Base-by-base conservation (phyloP, 2,113 vertebrate species). In the Tetrax tetrax region DNA sequence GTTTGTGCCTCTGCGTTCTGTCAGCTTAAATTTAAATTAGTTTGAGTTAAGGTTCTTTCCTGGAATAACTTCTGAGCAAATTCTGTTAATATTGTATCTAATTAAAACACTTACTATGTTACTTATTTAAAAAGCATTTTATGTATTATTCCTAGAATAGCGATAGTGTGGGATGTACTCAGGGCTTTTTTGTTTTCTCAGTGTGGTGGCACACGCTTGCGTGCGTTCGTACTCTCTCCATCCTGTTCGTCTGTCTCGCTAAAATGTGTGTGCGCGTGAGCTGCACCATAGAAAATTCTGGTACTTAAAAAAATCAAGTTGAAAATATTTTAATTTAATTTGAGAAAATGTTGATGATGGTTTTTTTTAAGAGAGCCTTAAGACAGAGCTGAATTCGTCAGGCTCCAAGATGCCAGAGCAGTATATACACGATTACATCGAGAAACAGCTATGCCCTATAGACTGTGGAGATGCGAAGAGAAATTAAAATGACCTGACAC, bases 301-400 rank as follows among this genome's bases (percentile, higher is more conserved):
- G n/a, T n/a, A n/a, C n/a, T n/a, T n/a, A n/a, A n/a, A n/a, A n/a
- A n/a, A n/a, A n/a, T n/a, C n/a, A n/a, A n/a, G n/a, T n/a, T n/a
- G n/a, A n/a, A n/a, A n/a, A n/a, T n/a, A n/a, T n/a, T n/a, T n/a
- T n/a, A n/a, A n/a, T n/a, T n/a, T 92, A 87, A 95, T 95, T 95
- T 93, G 95, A 87, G 92, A 72, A 92, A 91, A 97, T 69, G 96
- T 87, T 91, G 89, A 82, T 95, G 86, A 54, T 80, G n/a, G n/a
- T n/a, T n/a, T 95, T 97, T 91, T 91, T 95, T 82, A 94, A 92
- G 91, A 81, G 81, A 94, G 93, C 96, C 96, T 97, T 85, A 91
- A 96, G 97, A 96, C 96, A 91, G 53, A 95, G 51, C 17, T 90
- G 89, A 90, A 93, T 96, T 92, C 56, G 53, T 0, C 71, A 87